Conservation (phyloP, 2,888 invertebrate species). For the Diaperis boleti region DNA sequence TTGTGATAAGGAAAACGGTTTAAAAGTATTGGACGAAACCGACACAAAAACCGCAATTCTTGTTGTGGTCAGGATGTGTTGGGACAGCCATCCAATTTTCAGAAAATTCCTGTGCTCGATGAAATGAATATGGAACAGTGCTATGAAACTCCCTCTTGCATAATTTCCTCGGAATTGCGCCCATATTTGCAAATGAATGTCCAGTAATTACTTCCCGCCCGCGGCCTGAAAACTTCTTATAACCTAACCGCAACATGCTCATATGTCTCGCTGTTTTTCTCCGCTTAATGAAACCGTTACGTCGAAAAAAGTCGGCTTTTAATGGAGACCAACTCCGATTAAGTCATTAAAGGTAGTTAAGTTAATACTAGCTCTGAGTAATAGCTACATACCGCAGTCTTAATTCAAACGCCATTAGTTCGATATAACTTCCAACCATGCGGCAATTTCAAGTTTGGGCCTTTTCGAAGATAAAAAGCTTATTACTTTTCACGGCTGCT, state of each 20-base stretch:
- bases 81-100: too few species aligned
- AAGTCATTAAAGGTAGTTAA: constrained; percentile 39
- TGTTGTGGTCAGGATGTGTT: too few species aligned
- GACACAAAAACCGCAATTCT: too few species aligned
- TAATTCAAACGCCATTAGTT: constrained; percentile 35
- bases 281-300: constrained; percentile 27
- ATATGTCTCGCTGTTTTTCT: constrained; percentile 21
- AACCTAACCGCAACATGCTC: constrained; percentile 15
- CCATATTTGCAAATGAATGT: constrained; percentile 6
- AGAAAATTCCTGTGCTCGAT: too few species aligned
- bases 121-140: too few species aligned
- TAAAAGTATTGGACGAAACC: too few species aligned
- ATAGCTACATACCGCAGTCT: constrained; percentile 31
- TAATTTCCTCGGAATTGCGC: background rate
- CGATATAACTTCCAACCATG: constrained; percentile 23
- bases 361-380: constrained; percentile 32
- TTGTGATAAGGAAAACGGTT: too few species aligned
- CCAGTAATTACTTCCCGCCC: constrained; percentile 13
- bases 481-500: constrained; percentile 12
- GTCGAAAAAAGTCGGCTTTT: constrained; percentile 25
- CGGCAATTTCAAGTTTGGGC: constrained; percentile 3
- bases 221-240: constrained; percentile 15
- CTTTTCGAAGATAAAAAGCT: constrained; percentile 2
- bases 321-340: constrained; percentile 26
- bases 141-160: background rate